Base-by-base conservation (phyloP, 2,113 vertebrate genomes). In the Clarias macrocephalus region DNA sequence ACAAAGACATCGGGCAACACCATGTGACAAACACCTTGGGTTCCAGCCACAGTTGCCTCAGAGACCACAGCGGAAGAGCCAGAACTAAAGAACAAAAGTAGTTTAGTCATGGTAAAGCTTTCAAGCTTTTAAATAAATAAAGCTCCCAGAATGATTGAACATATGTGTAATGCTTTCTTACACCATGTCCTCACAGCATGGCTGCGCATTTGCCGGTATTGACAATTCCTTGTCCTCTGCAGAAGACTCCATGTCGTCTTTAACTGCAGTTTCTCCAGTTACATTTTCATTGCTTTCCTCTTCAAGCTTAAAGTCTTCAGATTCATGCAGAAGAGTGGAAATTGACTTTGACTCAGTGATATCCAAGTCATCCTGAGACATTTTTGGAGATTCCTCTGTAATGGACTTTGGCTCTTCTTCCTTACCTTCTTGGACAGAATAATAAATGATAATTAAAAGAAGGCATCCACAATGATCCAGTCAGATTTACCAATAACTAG, bases 1-100 rank as follows among this genome's bases (percentile, higher is more conserved):
- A 87, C 85, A 28, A 87, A 80, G 76, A 82, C 52, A 77, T 88
- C 85, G 75, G 52, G 48, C 6, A 84, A n/a, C 37, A 87, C 59
- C 28, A 75, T 65, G 66, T 86, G 79, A 75, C 65, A 79, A 77
- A 87, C 75, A 60, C 23, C 66, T 23, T 13, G 63, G 16, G 60
- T 12, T 28, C 82, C 56, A 21, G 63, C 28, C 54, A 48, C 62
- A 77, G 3, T 7, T 21, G 75, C 73, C 48, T 30, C 56, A 30
- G 82, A 63, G 82, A 54, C 65, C 23, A 52, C 21, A 28, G 62
- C 23, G 8, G 68, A 16, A 33, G 54, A 79, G 21, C 56, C 80
- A 83, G 56, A 82, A 81, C 86, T 90, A 48, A 66, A 83, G 15
- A 59, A 83, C 15, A 25, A 84, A 48, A 30, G 13, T 72, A 7